phyloP scores from a whole-genome alignment of 2,888 invertebrate species.

The Phoenoteleia sp. region DNA sequence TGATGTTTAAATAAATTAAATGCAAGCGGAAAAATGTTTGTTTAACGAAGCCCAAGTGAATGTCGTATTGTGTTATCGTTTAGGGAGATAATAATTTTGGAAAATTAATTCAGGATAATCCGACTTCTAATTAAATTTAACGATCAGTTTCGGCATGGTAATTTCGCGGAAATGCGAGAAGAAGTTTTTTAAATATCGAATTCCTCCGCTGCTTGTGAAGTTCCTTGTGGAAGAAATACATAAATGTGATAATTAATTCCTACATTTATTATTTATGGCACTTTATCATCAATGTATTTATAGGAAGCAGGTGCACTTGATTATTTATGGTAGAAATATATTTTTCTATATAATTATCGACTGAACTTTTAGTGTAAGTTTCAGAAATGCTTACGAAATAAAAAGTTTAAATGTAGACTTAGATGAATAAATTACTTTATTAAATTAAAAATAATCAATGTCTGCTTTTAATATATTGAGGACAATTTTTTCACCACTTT shows the following conservation, averaged over 20 bases:
- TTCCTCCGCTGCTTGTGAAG: conserved; percentile 1
- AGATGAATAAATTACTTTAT: too few relatives aligned
- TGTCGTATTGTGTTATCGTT: conserved; percentile 15
- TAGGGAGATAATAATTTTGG: conserved; percentile 27
- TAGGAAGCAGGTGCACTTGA: neutral
- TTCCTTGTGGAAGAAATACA: neutral
- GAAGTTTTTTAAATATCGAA: conserved; percentile 40
- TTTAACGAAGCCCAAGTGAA: conserved; percentile 22
- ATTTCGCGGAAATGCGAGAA: conserved; percentile 29
- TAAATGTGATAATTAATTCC: conserved; percentile 8
- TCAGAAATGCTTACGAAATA: too few relatives aligned
- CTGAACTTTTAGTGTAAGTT: too few relatives aligned
- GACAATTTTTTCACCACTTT: too few relatives aligned
- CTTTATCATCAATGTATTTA: neutral
- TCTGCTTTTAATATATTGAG: too few relatives aligned
- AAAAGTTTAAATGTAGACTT: too few relatives aligned
- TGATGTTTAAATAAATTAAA: neutral
- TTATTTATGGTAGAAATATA: too few relatives aligned
- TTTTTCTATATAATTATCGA: too few relatives aligned
- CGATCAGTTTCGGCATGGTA: conserved; percentile 22
- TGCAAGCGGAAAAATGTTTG: neutral
- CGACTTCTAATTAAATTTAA: conserved; percentile 50
- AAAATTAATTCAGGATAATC: conserved; percentile 49
- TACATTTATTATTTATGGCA: neutral
- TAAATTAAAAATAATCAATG: too few relatives aligned